phyloP scores from a whole-genome alignment of 2,888 invertebrate genomes.

The Augochlorella aurata region DNA sequence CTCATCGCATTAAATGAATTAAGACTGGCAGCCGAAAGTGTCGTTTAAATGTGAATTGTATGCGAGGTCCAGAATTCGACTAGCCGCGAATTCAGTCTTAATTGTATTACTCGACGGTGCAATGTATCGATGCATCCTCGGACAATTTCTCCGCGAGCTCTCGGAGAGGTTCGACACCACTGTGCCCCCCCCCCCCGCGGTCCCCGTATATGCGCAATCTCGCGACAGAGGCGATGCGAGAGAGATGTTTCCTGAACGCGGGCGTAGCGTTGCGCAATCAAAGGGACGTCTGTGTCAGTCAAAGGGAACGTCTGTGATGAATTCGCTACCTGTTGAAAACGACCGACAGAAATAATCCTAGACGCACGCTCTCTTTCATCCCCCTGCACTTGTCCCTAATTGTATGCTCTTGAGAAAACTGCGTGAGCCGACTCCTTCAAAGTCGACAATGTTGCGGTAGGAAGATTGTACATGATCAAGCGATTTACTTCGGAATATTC shows the following conservation, averaged over 20 bases:
- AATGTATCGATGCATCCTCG: neutral
- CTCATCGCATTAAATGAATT: too few relatives aligned
- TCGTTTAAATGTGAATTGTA: too few relatives aligned
- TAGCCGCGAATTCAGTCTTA: neutral
- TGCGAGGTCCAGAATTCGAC: too few relatives aligned
- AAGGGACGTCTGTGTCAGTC: constrained; percentile 15
- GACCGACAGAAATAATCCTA: constrained; percentile 25
- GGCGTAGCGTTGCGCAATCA: constrained; percentile 25
- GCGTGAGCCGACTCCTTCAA: too few relatives aligned
- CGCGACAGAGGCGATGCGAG: neutral
- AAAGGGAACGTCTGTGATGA: constrained; percentile 32
- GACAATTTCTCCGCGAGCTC: neutral
- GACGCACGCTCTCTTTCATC: neutral
- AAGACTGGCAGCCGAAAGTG: too few relatives aligned
- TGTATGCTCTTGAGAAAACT: neutral
- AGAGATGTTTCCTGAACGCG: neutral
- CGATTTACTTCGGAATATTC: too few relatives aligned
- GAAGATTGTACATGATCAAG: too few relatives aligned
- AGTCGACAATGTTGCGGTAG: too few relatives aligned
- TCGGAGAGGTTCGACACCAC: neutral
- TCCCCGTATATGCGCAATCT: neutral
- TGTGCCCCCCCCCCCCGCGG: neutral
- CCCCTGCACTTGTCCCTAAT: neutral
- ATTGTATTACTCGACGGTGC: too few relatives aligned
- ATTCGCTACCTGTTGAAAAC: constrained; percentile 50